Percentiles rank a stretch among this genome's conserved stretches.
These are phyloP conservation scores for Scelioninae gen. 1 DNA, from an alignment of 2,888 invertebrate species.

Conservation along the genomic window DNA sequence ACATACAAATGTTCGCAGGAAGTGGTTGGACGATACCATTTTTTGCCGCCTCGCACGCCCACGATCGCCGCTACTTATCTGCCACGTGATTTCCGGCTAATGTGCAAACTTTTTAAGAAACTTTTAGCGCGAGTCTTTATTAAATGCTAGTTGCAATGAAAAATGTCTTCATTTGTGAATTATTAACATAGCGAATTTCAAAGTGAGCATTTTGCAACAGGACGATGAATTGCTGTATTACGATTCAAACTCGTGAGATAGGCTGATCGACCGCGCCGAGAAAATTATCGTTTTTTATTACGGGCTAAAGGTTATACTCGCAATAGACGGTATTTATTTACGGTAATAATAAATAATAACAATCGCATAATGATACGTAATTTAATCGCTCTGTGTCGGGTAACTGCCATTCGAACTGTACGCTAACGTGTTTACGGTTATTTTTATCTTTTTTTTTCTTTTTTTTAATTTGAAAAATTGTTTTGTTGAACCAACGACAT, in stretches of 20 bases:
- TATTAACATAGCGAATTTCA: not conserved
- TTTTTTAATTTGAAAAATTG: too few relatives aligned
- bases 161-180: conserved; percentile 10
- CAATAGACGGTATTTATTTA: conserved; percentile 38
- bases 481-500: too few relatives aligned
- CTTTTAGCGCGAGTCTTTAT: not conserved
- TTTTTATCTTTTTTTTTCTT: too few relatives aligned
- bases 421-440: conserved; percentile 9
- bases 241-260: conserved; percentile 30
- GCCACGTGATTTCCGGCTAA: conserved; percentile 35
- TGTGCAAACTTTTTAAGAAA: conserved; percentile 24
- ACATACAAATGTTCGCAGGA: conserved; percentile 55
- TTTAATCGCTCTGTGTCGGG: conserved; percentile 33
- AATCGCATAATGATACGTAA: conserved; percentile 42
- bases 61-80: conserved; percentile 46
- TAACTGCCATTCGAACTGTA: conserved; percentile 17
- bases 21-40: conserved; percentile 48
- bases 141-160: conserved; percentile 3
- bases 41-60: conserved; percentile 43
- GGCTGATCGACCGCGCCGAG: conserved; percentile 25
- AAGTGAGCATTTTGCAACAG: conserved; percentile 27
- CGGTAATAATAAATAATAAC: conserved; percentile 51
- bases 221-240: conserved; percentile 41
- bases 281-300: conserved; percentile 46
- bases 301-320: conserved; percentile 42